Evolutionary conservation across 2,888 invertebrate genomes (phyloP), one percentile per base, ranked within the genome.

Genomic region (Ptilodon capucinus): DNA sequence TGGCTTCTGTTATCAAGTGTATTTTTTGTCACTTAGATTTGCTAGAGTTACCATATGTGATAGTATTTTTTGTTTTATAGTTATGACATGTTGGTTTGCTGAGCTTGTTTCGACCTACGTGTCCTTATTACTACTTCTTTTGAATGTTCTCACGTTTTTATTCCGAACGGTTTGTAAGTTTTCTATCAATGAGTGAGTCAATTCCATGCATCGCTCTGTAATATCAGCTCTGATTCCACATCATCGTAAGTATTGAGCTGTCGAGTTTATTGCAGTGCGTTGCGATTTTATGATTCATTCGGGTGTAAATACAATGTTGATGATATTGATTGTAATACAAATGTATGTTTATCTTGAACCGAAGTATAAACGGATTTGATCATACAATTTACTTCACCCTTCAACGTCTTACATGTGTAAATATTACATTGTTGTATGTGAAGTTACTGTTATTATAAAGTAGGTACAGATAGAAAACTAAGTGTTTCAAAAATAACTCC

Each of bases 171-270:
- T 43, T 40, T 36, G 30, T 48, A 40, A 43, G 17, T 64, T 71
- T 66, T 69, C 58, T 54, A 62, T 65, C 55, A 66, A 70, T 79
- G 79, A 77, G 63, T 80, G 77, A 78, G 63, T 68, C 59, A 57
- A 36, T 45, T 41, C 38, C 39, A 42, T 41, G 40, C 39, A 42
- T 57, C 54, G 54, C 41, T 46, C 49, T 50, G 53, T 49, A 44
- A 41, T 61, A 57, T 65, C 52, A 47, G 35, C 32, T 46, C 53
- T 66, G 59, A 70, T 50, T 61, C 59, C 55, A 49, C 48, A 19
- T 46, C 48, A 19, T 46, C 39, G 23, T 35, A 44, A 50, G 50
- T 46, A 48, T 42, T 28, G 39, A 41, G n/a, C 23, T 13, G 6
- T 34, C 23, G 42, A 39, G 35, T 51, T 17, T 49, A 53, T 51